phyloP scores from a whole-genome alignment of 2,888 invertebrate species.

The Euproctis similis region DNA sequence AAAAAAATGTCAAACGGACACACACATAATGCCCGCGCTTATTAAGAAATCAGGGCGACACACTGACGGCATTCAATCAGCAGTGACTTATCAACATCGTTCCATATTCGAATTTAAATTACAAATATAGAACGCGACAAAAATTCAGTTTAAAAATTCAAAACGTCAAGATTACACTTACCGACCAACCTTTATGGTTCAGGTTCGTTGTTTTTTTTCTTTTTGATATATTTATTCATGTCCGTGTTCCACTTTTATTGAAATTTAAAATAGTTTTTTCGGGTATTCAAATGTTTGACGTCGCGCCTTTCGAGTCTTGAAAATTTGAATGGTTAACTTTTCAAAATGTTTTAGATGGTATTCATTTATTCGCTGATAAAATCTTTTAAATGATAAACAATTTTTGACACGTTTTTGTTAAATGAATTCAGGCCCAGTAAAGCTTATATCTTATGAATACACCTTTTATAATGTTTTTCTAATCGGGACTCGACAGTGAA shows the following conservation, averaged over 20 bases:
- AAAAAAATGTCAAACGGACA: conserved; percentile 1
- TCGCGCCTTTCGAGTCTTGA: background rate
- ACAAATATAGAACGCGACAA: conserved; percentile 17
- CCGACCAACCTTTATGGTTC: background rate
- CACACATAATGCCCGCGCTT: conserved; percentile 10
- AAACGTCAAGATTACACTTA: too few species aligned
- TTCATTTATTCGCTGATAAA: conserved; percentile 13
- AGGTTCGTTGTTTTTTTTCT: too few species aligned
- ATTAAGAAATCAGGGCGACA: conserved; percentile 15
- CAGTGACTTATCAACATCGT: conserved; percentile 21
- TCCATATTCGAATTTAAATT: conserved; percentile 26
- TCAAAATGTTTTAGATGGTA: conserved; percentile 3
- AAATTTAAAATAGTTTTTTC: conserved; percentile 13
- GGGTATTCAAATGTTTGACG: conserved; percentile 2
- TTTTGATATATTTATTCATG: too few species aligned
- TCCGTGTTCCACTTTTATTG: conserved; percentile 16
- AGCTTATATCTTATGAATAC: background rate
- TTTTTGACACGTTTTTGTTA: conserved; percentile 1
- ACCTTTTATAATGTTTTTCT: conserved; percentile 1
- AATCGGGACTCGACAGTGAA: conserved; percentile 2
- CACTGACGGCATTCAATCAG: conserved; percentile 16
- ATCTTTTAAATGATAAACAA: conserved; percentile 1
- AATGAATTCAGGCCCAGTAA: background rate
- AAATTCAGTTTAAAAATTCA: conserved; percentile 13
- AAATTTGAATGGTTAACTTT: conserved; percentile 4